Conservation (phyloP, 2,888 invertebrate genomes). For the Polydrusus tereticollis region DNA sequence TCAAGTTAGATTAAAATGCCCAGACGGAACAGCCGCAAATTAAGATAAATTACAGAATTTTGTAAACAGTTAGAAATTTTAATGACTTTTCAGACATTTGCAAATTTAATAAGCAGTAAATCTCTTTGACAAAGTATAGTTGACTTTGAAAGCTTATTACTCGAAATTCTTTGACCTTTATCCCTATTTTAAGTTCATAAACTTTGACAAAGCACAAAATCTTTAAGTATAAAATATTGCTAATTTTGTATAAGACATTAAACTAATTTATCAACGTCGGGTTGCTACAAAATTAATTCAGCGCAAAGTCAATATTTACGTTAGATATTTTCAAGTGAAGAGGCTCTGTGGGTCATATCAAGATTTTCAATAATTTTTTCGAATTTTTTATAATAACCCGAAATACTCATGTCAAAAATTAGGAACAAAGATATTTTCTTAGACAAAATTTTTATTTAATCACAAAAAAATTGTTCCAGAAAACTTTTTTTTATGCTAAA, state of each 20-base stretch:
- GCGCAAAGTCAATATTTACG: neutral
- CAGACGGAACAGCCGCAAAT: neutral
- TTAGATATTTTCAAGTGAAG: too few species aligned
- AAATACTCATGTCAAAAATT: too few species aligned
- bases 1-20: neutral
- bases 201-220: neutral
- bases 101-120: constrained; percentile 1
- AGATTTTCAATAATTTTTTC: too few species aligned
- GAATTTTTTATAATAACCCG: too few species aligned
- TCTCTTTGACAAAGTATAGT: constrained; percentile 2
- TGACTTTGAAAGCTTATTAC: neutral
- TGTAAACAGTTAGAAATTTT: neutral
- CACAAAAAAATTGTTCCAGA: too few species aligned
- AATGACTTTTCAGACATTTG: neutral
- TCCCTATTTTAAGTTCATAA: neutral
- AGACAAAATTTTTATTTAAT: too few species aligned
- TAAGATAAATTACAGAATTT: constrained; percentile 2
- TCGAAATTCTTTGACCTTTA: neutral
- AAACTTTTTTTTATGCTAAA: too few species aligned
- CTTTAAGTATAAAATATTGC: neutral
- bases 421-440: too few species aligned
- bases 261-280: neutral
- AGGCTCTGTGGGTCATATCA: too few species aligned
- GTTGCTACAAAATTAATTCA: neutral
- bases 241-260: neutral